A percentile compares a stretch with the other conserved stretches of the same genome.
phyloP scores from a whole-genome alignment of 2,888 invertebrate genomes.

The Lysandra coridon region DNA sequence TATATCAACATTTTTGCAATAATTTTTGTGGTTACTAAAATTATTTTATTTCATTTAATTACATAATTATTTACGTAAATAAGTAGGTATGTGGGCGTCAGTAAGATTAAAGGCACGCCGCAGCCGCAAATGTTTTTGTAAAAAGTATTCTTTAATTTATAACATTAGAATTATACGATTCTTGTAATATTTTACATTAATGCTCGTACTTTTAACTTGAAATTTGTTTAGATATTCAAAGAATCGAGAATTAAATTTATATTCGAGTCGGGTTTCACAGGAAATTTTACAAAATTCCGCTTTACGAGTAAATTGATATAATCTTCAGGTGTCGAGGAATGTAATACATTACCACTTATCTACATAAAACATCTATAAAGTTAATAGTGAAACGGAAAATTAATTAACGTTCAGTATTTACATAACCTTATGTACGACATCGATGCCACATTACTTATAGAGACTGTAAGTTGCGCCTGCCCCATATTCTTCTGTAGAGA shows the following conservation, averaged over 20 bases:
- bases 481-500: background rate
- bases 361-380: slow-evolving; percentile 23
- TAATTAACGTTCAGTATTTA: slow-evolving; percentile 6
- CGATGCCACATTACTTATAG: background rate
- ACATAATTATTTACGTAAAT: background rate
- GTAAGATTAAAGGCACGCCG: background rate
- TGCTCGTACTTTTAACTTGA: background rate
- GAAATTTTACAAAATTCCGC: slow-evolving; percentile 20
- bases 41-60: background rate
- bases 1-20: background rate
- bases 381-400: slow-evolving; percentile 24
- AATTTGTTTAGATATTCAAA: slow-evolving; percentile 14
- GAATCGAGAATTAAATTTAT: slow-evolving; percentile 19
- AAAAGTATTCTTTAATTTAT: background rate
- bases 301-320: slow-evolving; percentile 5
- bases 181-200: slow-evolving; percentile 12
- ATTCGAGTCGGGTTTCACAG: background rate
- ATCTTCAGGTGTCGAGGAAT: slow-evolving; percentile 22
- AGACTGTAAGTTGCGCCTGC: background rate
- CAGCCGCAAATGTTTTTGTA: background rate
- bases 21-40: background rate
- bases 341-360: slow-evolving; percentile 18
- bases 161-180: slow-evolving; percentile 3
- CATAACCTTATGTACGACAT: background rate
- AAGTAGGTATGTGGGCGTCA: slow-evolving; percentile 4